phyloP scores from a whole-genome alignment of 2,888 invertebrate species.

The Pseudeuparius sepicola region DNA sequence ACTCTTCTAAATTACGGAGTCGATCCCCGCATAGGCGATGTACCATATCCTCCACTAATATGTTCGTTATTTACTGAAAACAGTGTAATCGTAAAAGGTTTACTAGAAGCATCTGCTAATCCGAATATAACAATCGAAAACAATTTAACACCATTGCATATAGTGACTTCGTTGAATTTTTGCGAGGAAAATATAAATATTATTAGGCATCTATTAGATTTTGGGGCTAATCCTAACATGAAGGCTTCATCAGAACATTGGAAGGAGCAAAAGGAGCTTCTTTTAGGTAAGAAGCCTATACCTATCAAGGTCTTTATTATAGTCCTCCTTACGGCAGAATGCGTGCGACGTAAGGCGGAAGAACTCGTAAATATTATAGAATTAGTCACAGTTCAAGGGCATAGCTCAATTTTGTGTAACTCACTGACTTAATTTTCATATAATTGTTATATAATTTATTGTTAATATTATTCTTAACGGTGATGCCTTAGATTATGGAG shows the following conservation, averaged over 20 bases:
- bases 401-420: too few relatives aligned
- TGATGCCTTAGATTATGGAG: too few relatives aligned
- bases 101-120: conserved; percentile 29
- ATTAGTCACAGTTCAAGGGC: too few relatives aligned
- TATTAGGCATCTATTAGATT: conserved; percentile 25
- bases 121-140: conserved; percentile 27
- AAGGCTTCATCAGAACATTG: conserved; percentile 30
- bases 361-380: too few relatives aligned
- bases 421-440: too few relatives aligned
- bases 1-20: conserved; percentile 32
- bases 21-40: conserved; percentile 31
- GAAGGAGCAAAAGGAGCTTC: conserved; percentile 24
- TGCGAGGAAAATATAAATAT: conserved; percentile 25
- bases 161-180: conserved; percentile 28
- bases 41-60: conserved; percentile 33
- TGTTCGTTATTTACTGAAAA: conserved; percentile 32
- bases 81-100: conserved; percentile 23
- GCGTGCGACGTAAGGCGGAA: too few relatives aligned
- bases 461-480: too few relatives aligned
- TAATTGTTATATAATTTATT: too few relatives aligned
- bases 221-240: conserved; percentile 30
- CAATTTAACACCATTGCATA: conserved; percentile 31
- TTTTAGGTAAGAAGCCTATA: conserved; percentile 22
- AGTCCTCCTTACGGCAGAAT: too few relatives aligned
- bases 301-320: too few relatives aligned